A percentile compares a stretch with the other conserved stretches of the same genome.
These are phyloP conservation scores for Zaprionus lachaisei DNA, from an alignment of 1,140 invertebrate genomes.

Conservation along the genomic window DNA sequence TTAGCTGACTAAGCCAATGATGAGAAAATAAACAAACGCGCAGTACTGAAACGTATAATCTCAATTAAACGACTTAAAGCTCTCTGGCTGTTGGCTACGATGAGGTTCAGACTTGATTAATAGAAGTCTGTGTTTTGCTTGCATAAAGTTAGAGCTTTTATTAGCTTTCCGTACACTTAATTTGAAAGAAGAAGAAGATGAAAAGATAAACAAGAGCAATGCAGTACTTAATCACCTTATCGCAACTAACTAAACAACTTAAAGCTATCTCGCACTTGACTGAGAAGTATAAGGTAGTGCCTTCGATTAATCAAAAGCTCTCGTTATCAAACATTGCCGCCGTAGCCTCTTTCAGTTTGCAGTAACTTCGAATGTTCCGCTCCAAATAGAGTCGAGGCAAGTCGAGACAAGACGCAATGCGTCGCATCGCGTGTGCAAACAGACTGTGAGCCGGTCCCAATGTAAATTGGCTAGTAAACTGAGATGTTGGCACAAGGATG, in stretches of 20 bases:
- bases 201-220: too few relatives aligned
- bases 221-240: neutral
- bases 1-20: too few relatives aligned
- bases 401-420: neutral
- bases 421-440: neutral
- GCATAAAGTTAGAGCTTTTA: too few relatives aligned
- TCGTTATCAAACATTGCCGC: neutral
- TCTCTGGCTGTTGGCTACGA: too few relatives aligned
- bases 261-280: neutral
- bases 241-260: neutral
- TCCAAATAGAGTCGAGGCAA: neutral
- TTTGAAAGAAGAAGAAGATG: too few relatives aligned
- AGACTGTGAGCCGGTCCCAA: conserved; percentile 12
- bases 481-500: conserved; percentile 40
- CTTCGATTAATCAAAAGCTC: conserved; percentile 1
- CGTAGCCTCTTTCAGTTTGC: neutral
- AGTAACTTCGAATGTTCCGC: neutral
- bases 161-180: too few relatives aligned
- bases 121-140: too few relatives aligned
- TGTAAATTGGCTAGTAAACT: conserved; percentile 41
- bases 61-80: too few relatives aligned
- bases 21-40: too few relatives aligned
- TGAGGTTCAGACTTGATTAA: too few relatives aligned
- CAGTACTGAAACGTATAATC: too few relatives aligned
- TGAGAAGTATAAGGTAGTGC: too few relatives aligned